These are phyloP conservation scores for Girardinichthys multiradiatus DNA, from an alignment of 2,113 vertebrate species.

Conservation along the genomic window DNA sequence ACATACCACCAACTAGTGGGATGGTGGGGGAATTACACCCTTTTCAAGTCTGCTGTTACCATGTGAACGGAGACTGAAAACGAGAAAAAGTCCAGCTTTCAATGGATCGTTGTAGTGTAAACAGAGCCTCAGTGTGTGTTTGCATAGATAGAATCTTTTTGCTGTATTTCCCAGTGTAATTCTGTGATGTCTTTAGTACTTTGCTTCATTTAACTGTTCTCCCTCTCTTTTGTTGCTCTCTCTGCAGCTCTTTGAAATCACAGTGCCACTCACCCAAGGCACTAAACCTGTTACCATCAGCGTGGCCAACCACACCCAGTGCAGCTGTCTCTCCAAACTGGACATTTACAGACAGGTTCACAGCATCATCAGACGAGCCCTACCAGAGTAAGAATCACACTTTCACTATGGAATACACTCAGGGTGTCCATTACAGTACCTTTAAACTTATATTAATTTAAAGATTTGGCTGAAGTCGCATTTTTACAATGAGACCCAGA, in stretches of 20 bases:
- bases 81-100: too few species aligned
- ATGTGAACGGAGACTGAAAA: too few species aligned
- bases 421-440: not conserved
- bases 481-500: too few species aligned
- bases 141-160: too few species aligned
- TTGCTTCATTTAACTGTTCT: not conserved
- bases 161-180: too few species aligned
- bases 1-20: too few species aligned
- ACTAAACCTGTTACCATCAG: slow-evolving; percentile 94
- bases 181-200: too few species aligned
- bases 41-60: too few species aligned
- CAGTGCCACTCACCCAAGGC: slow-evolving; percentile 89
- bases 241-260: slow-evolving; percentile 94
- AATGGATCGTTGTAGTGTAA: too few species aligned
- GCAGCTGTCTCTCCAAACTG: slow-evolving; percentile 94
- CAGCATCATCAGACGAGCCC: slow-evolving; percentile 93
- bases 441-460: not conserved
- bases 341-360: slow-evolving; percentile 95
- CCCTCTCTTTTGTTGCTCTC: slow-evolving; percentile 16
- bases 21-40: too few species aligned
- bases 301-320: slow-evolving; percentile 96
- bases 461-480: too few species aligned
- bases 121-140: too few species aligned
- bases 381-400: slow-evolving; percentile 87
- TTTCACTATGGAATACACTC: not conserved